A percentile compares a stretch with the other conserved stretches of the same genome.
These are phyloP conservation scores for Xestia sexstrigata DNA, from an alignment of 2,888 invertebrate genomes.

Conservation along the genomic window DNA sequence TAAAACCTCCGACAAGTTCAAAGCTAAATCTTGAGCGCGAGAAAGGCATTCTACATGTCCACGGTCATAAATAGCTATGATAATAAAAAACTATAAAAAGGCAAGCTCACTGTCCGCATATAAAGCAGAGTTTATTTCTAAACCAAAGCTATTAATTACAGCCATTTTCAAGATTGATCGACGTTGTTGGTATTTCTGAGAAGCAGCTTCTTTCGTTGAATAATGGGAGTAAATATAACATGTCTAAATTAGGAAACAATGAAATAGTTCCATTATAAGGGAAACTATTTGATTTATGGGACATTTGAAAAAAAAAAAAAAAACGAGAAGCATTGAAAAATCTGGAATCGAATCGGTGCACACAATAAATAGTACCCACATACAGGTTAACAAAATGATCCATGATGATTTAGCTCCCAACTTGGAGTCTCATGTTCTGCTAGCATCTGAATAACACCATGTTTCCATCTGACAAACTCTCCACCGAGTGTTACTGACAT, in stretches of 20 bases:
- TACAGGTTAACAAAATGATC: not conserved
- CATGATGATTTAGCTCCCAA: no score
- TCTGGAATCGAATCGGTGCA: not conserved
- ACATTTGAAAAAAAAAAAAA: not conserved
- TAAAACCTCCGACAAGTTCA: conserved; percentile 40
- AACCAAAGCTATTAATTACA: conserved; percentile 72
- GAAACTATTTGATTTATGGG: not conserved
- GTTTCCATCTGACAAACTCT: not conserved
- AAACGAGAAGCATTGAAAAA: not conserved
- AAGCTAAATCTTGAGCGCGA: conserved; percentile 40
- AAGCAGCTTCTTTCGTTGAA: conserved; percentile 40
- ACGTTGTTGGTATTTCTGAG: conserved; percentile 63
- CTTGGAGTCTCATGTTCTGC: not conserved
- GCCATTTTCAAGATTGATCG: conserved; percentile 71
- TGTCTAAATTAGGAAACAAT: conserved; percentile 4
- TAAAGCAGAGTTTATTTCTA: conserved; percentile 68
- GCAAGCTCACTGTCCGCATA: conserved; percentile 43
- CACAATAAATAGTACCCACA: not conserved
- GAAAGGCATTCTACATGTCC: conserved; percentile 49
- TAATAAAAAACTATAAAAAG: conserved; percentile 60
- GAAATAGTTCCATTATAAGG: not conserved
- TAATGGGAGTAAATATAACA: conserved; percentile 13
- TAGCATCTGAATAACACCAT: not conserved
- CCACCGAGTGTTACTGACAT: not conserved
- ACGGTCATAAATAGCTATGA: conserved; percentile 67